Evolutionary conservation across 2,797 vertebrate species (phyloP).

Genomic region (Pipistrellus pipistrellus): DNA sequence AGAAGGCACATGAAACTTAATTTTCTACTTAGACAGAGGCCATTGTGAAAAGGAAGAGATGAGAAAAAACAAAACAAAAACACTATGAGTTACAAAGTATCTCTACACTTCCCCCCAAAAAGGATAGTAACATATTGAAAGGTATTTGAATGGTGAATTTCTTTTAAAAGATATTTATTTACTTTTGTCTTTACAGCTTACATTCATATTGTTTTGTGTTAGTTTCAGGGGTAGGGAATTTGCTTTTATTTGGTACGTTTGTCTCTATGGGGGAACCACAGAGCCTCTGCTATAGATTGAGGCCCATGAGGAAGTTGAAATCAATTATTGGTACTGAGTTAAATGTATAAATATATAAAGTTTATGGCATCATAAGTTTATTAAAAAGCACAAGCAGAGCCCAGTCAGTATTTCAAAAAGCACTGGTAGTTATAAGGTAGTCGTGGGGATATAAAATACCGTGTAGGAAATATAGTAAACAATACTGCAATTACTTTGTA

Average conservation of each 20-base stretch:
- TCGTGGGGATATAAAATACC: not conserved
- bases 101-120: not conserved
- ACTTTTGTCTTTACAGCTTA: not conserved
- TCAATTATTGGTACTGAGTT: not conserved
- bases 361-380: not conserved
- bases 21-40: not conserved
- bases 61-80: not conserved
- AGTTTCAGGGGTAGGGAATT: not conserved
- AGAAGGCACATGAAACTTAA: not conserved
- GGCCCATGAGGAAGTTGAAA: not conserved
- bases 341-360: not conserved
- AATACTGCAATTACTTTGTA: not conserved
- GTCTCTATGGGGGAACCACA: not conserved
- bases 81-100: not conserved
- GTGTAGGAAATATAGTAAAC: not conserved
- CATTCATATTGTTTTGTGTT: not conserved
- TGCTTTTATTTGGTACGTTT: not conserved
- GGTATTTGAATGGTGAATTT: not conserved
- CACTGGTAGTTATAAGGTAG: not conserved
- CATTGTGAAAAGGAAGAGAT: not conserved
- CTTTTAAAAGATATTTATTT: not conserved
- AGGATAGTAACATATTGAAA: not conserved
- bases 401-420: not conserved
- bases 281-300: not conserved
- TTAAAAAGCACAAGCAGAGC: not conserved